A percentile compares a stretch with the other conserved stretches of the same genome.
Conservation (phyloP, 2,797 vertebrate genomes). For the Fratercula arctica region DNA sequence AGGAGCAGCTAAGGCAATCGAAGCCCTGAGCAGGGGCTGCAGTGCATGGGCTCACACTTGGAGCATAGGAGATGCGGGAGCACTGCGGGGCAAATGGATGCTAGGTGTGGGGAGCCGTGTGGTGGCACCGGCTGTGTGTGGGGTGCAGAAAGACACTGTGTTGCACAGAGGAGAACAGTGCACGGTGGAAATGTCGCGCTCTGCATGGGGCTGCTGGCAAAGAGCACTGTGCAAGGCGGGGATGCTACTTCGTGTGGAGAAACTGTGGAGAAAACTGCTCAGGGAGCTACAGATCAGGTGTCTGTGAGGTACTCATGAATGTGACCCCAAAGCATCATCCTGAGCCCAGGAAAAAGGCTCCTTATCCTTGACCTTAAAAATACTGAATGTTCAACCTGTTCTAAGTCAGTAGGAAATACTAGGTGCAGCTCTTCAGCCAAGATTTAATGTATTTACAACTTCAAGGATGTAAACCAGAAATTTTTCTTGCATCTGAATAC, state of each 20-base stretch:
- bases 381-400: neutral
- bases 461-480: neutral
- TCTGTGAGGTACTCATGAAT: neutral
- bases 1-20: neutral
- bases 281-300: neutral
- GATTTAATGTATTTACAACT: neutral
- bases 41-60: neutral
- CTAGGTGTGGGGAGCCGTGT: neutral
- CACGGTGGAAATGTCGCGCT: accelerated
- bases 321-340: neutral
- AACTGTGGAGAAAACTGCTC: neutral
- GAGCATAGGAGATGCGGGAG: neutral
- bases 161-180: neutral
- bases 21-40: neutral
- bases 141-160: too few relatives aligned
- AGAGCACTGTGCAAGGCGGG: neutral
- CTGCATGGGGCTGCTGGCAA: neutral
- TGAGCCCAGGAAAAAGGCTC: neutral
- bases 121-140: neutral
- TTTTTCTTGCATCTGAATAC: neutral
- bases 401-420: neutral
- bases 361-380: neutral
- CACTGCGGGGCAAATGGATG: accelerated
- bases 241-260: neutral
- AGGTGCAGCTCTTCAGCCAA: neutral